Base-by-base conservation (phyloP, 2,797 vertebrate species). In the Betta splendens region DNA sequence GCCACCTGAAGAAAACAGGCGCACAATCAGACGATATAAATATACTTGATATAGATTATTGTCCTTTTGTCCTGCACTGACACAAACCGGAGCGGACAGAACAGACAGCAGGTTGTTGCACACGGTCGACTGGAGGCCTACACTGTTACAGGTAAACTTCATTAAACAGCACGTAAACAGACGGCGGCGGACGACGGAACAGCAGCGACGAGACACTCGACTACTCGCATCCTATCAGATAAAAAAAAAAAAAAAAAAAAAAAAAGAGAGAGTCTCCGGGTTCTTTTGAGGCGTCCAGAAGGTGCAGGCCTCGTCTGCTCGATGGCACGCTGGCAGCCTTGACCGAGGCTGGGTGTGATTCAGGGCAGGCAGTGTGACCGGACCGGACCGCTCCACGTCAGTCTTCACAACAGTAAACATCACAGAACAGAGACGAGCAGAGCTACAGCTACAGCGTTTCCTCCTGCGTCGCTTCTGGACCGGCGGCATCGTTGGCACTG, bases 1-100 rank as follows among this genome's bases (percentile, higher is more conserved):
- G 65, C 84, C 85, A 94, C 75, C 84, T 89, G 87, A 77, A 81
- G 85, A 90, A 87, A 90, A 92, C 89, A 93, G 92, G 92, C 86
- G 72, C 79, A 88, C 79, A 74, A 78, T 48, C 50, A 87, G 59
- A 93, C 90, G 80, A 92, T 90, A 90, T 68, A 89, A 90, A 91
- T 87, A 89, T 86, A 69, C 75, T 62, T 84, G 53, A 80, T 61
- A 79, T 79, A 49, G 48, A 7, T 83, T 82, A 50, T 90, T 60
- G 33, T 64, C 56, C 48, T 56, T 79, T 68, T 77, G 52, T 81
- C 82, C 85, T 64, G 64, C 74, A 83, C 61, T 54, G 70, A 88
- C 80, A 83, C 66, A 47, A 64, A 70, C 80, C n/a, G 75, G 58
- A 64, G 60, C 38, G 26, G 87, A 81, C 73, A 66, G 72, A 85